Conservation (phyloP, 2,888 invertebrate genomes). For the Argyra leucocephala region DNA sequence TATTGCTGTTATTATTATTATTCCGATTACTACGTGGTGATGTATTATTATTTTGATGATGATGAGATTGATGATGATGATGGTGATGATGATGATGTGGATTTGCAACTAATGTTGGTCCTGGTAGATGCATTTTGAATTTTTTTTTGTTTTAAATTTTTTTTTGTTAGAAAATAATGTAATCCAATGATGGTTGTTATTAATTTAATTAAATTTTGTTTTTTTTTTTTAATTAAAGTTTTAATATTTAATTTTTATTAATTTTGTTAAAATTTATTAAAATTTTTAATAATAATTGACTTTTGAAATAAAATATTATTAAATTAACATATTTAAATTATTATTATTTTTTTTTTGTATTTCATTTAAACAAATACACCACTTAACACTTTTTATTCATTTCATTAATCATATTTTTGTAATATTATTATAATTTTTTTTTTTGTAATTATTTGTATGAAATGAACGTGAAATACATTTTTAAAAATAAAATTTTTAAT, state of each 20-base stretch:
- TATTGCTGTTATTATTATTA: constrained; percentile 25
- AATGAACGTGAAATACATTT: too few relatives aligned
- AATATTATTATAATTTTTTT: too few relatives aligned
- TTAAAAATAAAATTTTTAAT: too few relatives aligned
- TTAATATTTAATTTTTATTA: neutral
- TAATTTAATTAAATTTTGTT: constrained; percentile 11
- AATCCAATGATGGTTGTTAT: neutral
- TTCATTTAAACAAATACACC: too few relatives aligned
- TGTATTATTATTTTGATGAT: neutral
- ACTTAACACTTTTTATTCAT: too few relatives aligned
- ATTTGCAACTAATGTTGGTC: constrained; percentile 38
- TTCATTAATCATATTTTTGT: too few relatives aligned
- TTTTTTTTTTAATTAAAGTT: constrained; percentile 9
- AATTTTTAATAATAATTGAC: neutral
- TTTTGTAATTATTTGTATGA: too few relatives aligned
- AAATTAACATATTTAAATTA: too few relatives aligned
- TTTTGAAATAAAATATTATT: too few relatives aligned
- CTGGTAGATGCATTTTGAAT: constrained; percentile 39
- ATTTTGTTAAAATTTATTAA: neutral
- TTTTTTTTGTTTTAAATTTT: constrained; percentile 1
- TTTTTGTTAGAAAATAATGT: neutral
- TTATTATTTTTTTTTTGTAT: too few relatives aligned
- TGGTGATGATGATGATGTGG: constrained; percentile 15
- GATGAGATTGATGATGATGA: constrained; percentile 23
- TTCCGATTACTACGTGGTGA: constrained; percentile 19